Percentiles rank a stretch among this genome's conserved stretches.
Conservation (phyloP, 2,113 vertebrate genomes). For the Progne subis region DNA sequence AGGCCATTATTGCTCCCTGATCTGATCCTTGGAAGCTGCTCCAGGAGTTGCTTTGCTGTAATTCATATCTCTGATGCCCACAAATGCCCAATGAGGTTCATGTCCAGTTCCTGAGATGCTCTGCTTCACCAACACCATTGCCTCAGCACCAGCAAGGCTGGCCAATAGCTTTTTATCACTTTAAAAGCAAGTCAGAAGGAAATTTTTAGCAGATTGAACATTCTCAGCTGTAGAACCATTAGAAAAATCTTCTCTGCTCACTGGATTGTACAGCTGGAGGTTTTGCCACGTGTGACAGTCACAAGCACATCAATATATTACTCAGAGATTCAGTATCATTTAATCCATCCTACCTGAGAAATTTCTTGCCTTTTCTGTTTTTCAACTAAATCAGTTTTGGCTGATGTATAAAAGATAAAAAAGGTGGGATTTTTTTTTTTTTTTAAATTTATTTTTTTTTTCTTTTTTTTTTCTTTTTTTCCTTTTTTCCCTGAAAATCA, state of each 20-base stretch:
- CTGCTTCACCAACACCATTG: not conserved
- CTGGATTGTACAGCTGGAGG: not conserved
- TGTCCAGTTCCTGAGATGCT: slow-evolving; percentile 32
- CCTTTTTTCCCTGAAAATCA: not conserved
- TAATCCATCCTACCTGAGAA: not conserved
- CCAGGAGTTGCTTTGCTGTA: not conserved
- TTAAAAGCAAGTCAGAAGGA: slow-evolving; percentile 10
- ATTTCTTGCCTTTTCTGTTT: not conserved
- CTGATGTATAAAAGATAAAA: not conserved
- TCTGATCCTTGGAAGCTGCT: not conserved
- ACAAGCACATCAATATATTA: not conserved
- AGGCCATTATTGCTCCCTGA: not conserved
- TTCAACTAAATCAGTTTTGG: not conserved
- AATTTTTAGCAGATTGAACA: not conserved
- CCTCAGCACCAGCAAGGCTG: not conserved
- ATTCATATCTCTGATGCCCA: not conserved
- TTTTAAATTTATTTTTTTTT: no score
- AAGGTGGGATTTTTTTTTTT: not conserved
- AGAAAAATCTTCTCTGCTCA: not conserved
- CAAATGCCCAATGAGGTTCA: not conserved
- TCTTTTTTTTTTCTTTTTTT: no score
- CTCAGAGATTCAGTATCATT: not conserved
- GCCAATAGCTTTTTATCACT: slow-evolving; percentile 11
- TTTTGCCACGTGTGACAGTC: not conserved
- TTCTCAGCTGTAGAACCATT: not conserved